Evolutionary conservation across 2,113 vertebrate genomes (phyloP).

Genomic region (Ramphastos sulfuratus): DNA sequence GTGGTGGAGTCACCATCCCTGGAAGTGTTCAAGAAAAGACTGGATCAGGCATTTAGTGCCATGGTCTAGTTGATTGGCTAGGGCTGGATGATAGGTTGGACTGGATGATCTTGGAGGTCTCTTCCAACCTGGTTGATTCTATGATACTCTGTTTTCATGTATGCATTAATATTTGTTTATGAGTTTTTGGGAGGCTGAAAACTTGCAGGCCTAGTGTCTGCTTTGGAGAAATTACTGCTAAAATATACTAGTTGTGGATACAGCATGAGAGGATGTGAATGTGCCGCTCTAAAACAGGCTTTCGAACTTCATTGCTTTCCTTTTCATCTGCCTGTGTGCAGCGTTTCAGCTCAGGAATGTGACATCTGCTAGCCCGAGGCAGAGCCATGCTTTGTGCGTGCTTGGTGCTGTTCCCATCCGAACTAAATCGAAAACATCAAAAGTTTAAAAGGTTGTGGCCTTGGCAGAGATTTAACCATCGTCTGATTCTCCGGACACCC

Average conservation of each 20-base stretch:
- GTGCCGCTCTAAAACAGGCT: background rate
- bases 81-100: too few relatives aligned
- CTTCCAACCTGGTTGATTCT: too few relatives aligned
- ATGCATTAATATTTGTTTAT: background rate
- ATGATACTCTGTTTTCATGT: background rate
- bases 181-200: background rate
- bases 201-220: background rate
- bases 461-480: accelerated
- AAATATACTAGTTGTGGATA: background rate
- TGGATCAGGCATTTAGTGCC: too few relatives aligned
- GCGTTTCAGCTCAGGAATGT: background rate
- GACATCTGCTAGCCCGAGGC: background rate
- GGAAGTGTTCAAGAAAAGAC: too few relatives aligned
- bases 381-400: accelerated
- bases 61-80: too few relatives aligned
- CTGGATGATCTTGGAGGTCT: too few relatives aligned
- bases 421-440: background rate
- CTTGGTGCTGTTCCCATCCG: background rate
- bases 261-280: accelerated
- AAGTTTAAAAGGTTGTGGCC: background rate
- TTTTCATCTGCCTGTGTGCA: background rate
- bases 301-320: background rate
- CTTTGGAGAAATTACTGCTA: background rate
- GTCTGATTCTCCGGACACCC: accelerated
- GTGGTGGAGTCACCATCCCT: too few relatives aligned